phyloP scores from a whole-genome alignment of 2,113 vertebrate genomes.

The Bambusicola thoracicus region DNA sequence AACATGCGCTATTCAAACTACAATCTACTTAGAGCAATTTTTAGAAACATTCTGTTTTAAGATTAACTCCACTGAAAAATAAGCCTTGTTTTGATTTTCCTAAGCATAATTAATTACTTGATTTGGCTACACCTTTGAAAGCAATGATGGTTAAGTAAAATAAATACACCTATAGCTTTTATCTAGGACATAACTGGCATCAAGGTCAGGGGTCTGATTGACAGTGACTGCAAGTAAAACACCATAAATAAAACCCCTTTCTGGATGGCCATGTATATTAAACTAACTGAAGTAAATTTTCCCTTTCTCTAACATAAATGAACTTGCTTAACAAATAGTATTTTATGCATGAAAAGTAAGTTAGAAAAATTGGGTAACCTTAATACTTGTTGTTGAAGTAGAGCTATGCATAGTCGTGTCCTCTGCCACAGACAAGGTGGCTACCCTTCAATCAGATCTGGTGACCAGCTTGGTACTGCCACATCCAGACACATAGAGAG shows the following conservation, averaged over 20 bases:
- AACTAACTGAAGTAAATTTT: not conserved
- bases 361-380: not conserved
- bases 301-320: not conserved
- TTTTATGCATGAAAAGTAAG: not conserved
- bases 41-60: not conserved
- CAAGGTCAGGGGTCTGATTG: not conserved
- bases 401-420: accelerated
- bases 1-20: not conserved
- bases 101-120: not conserved
- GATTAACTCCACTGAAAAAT: not conserved
- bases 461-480: not conserved
- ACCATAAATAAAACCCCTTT: not conserved
- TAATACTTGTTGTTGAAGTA: not conserved
- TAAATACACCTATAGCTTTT: not conserved
- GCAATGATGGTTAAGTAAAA: not conserved
- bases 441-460: not conserved
- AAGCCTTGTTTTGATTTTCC: not conserved
- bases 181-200: not conserved
- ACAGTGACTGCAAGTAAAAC: not conserved
- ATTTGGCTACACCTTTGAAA: not conserved
- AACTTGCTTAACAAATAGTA: not conserved
- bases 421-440: not conserved
- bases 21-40: not conserved
- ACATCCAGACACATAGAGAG: not conserved
- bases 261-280: not conserved